These are phyloP conservation scores for Mareca penelope DNA, from an alignment of 2,797 vertebrate species.

Conservation along the genomic window DNA sequence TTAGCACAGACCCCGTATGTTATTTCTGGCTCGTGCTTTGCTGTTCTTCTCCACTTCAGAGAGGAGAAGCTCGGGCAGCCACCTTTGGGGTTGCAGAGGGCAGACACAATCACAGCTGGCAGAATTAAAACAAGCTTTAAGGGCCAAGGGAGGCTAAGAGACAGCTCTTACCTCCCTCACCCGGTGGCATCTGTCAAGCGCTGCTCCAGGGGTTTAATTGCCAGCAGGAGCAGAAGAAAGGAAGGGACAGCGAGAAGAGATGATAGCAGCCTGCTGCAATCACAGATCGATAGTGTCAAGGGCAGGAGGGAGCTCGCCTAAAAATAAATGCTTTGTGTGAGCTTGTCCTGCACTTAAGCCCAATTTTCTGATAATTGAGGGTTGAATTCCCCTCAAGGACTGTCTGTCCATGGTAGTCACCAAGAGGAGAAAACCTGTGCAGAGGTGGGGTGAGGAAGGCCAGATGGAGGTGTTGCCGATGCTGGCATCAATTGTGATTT, in stretches of 20 bases:
- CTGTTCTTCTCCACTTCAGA: not conserved
- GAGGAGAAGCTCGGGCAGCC: not conserved
- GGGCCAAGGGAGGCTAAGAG: not conserved
- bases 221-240: constrained; percentile 3
- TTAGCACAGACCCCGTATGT: not conserved
- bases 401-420: not conserved
- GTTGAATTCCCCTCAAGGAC: constrained; percentile 13
- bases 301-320: constrained; percentile 28
- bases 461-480: not conserved
- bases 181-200: not conserved
- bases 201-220: not conserved
- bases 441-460: not conserved
- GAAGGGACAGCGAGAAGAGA: not conserved
- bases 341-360: constrained; percentile 17
- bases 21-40: not conserved
- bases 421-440: not conserved
- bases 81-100: not conserved
- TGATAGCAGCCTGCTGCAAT: constrained; percentile 35
- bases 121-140: constrained; percentile 22
- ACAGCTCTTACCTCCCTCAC: not conserved
- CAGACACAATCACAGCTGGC: not conserved
- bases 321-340: constrained; percentile 44
- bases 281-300: constrained; percentile 55
- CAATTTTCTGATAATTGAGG: constrained; percentile 38
- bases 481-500: not conserved